phyloP scores from a whole-genome alignment of 92 coral and sea anemone species.

The Virgularia gustaviana region DNA sequence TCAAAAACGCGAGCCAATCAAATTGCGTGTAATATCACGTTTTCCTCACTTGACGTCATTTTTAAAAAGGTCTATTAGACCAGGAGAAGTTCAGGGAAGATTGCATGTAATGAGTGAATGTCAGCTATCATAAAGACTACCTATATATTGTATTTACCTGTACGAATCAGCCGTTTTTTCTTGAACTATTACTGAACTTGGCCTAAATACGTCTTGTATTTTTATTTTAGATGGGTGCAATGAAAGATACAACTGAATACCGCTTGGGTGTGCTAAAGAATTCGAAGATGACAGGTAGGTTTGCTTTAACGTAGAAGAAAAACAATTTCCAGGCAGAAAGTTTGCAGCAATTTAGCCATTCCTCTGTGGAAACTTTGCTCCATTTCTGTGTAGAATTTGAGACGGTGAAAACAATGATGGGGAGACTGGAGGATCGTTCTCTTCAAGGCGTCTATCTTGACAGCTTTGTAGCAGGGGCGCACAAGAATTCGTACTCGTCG shows the following conservation, averaged over 20 bases:
- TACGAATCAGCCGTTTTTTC: no score
- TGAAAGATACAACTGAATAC: conserved; percentile 69
- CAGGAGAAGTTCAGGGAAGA: no score
- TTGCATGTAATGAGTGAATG: no score
- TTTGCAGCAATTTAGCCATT: not conserved
- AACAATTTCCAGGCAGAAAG: not conserved
- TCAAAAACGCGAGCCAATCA: no score
- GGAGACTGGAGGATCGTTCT: conserved; percentile 53
- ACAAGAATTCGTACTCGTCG: conserved; percentile 10
- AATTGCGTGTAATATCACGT: no score
- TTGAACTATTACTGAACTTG: no score
- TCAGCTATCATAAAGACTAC: no score
- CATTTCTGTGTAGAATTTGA: conserved; percentile 37
- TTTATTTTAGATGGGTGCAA: conserved; percentile 59
- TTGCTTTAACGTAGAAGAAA: not conserved
- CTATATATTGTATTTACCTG: no score
- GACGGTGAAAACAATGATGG: conserved; percentile 43
- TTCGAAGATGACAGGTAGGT: conserved; percentile 54
- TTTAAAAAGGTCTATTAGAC: no score
- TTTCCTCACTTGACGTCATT: no score
- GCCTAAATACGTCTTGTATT: no score
- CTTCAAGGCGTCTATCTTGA: conserved; percentile 77
- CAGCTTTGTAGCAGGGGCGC: conserved; percentile 86
- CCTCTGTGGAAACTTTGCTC: not conserved
- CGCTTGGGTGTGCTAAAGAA: conserved; percentile 70